A percentile compares a stretch with the other conserved stretches of the same genome.
These are phyloP conservation scores for Nothocercus julius DNA, from an alignment of 2,113 vertebrate genomes.

Conservation along the genomic window DNA sequence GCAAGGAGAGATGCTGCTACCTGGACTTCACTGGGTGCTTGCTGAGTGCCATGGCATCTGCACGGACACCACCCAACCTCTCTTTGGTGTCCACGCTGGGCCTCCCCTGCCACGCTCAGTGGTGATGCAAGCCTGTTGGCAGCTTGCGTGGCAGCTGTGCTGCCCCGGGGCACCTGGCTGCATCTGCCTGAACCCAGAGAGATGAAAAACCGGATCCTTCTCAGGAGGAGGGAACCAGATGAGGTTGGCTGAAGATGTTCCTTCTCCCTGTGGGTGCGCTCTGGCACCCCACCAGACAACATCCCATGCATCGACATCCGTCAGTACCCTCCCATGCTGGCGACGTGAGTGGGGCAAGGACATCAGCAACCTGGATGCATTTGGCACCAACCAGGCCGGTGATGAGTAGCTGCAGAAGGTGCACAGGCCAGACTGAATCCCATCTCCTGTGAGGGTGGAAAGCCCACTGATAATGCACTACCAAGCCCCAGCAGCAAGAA, in stretches of 20 bases:
- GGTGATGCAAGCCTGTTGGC: not conserved
- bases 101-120: not conserved
- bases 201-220: not conserved
- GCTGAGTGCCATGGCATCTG: not conserved
- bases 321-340: not conserved
- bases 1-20: slow-evolving; percentile 32
- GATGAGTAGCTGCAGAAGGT: not conserved
- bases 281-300: not conserved
- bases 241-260: not conserved
- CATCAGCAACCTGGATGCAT: not conserved
- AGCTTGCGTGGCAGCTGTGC: not conserved
- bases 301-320: not conserved
- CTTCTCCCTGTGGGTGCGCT: not conserved
- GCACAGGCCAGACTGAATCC: not conserved
- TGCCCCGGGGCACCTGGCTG: not conserved
- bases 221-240: not conserved
- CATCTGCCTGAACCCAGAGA: not conserved
- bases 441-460: rapidly evolving
- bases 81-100: not conserved
- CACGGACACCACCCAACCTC: not conserved
- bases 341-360: rapidly evolving
- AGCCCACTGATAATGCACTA: not conserved
- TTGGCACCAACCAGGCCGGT: not conserved
- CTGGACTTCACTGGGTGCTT: not conserved
- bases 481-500: not conserved